Percentiles rank a stretch among this genome's conserved stretches.
phyloP scores from a whole-genome alignment of 1,140 invertebrate species.

The Stenopsyche tienmushanensis region DNA sequence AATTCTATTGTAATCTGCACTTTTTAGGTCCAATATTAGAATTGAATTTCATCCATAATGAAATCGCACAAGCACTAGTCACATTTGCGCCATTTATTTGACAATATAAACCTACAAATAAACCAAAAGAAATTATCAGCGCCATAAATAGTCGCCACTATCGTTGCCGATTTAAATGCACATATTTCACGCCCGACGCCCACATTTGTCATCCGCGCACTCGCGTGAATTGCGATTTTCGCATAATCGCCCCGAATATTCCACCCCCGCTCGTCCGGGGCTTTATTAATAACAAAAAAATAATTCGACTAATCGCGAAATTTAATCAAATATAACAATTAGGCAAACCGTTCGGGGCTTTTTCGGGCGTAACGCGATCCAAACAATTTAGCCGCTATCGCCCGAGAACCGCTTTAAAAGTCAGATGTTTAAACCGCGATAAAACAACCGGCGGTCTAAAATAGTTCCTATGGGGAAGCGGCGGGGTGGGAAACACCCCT shows the following conservation, averaged over 20 bases:
- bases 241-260: not conserved
- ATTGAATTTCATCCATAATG: too few species aligned
- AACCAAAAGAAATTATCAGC: too few species aligned
- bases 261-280: not conserved
- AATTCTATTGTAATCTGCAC: too few species aligned
- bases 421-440: conserved; percentile 35
- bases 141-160: too few species aligned
- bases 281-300: not conserved
- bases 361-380: conserved; percentile 20
- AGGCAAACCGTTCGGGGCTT: not conserved
- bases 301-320: not conserved
- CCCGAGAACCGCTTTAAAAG: conserved; percentile 27
- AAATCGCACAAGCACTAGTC: too few species aligned
- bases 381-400: conserved; percentile 17
- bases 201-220: too few species aligned
- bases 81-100: too few species aligned
- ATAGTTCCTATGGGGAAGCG: conserved; percentile 4
- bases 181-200: too few species aligned
- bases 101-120: too few species aligned
- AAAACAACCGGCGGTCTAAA: conserved; percentile 34
- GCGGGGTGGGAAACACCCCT: conserved; percentile 5
- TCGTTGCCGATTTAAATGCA: too few species aligned
- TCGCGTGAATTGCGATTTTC: not conserved
- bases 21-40: too few species aligned
- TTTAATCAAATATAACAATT: conserved; percentile 24